Conservation (phyloP, 2,888 invertebrate species). For the Petrolisthes manimaculis region DNA sequence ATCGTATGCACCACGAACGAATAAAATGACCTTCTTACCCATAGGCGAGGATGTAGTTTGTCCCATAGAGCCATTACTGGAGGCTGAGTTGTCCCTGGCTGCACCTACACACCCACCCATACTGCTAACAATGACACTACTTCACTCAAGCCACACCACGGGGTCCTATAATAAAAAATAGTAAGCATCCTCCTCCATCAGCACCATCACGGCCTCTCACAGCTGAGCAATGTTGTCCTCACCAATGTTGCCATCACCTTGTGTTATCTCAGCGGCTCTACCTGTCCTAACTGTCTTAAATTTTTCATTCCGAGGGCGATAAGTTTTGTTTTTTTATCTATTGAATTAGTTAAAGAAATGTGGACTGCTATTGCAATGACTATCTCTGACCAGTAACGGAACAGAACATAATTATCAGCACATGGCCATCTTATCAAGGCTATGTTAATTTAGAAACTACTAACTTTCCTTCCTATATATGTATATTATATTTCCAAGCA, state of each 20-base stretch:
- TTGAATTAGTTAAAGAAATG: no score
- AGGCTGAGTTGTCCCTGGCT: slow-evolving; percentile 44
- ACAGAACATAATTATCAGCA: background rate
- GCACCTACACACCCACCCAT: slow-evolving; percentile 54
- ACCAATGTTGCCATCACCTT: background rate
- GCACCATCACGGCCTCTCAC: background rate
- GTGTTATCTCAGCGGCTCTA: background rate
- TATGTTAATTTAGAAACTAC: background rate
- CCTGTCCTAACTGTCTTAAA: no score
- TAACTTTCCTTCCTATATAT: background rate
- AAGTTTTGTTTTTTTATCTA: no score
- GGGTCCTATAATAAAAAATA: background rate
- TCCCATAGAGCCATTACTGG: slow-evolving; percentile 36
- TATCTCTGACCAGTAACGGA: background rate
- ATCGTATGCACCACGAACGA: no score
- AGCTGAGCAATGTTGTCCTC: slow-evolving; percentile 3
- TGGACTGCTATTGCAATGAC: no score
- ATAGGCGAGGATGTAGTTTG: slow-evolving; percentile 28
- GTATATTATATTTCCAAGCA: background rate
- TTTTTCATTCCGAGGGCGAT: no score
- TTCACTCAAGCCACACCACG: slow-evolving; percentile 15
- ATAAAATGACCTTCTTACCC: background rate
- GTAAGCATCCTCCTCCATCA: background rate
- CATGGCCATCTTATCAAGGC: background rate
- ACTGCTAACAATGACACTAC: slow-evolving; percentile 32